These are phyloP conservation scores for Hemiscyllium ocellatum DNA, from an alignment of 2,113 vertebrate species.

Conservation along the genomic window DNA sequence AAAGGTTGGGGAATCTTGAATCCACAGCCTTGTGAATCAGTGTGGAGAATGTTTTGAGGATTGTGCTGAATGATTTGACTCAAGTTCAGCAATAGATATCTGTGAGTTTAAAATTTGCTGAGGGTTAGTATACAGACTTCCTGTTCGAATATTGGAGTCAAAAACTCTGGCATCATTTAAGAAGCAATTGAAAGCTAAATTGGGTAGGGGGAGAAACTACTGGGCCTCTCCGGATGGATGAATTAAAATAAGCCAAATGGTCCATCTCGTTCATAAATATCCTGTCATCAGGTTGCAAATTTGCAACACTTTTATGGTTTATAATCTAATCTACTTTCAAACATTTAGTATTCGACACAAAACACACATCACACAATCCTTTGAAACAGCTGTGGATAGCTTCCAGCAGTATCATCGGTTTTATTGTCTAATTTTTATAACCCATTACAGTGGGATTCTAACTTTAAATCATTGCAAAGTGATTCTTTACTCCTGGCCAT, in stretches of 20 bases:
- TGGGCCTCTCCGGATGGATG: background rate
- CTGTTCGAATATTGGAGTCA: background rate
- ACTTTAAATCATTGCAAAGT: constrained; percentile 38
- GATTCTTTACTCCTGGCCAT: background rate
- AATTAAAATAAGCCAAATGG: background rate
- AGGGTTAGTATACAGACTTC: background rate
- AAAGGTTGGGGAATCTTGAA: background rate
- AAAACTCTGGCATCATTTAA: background rate
- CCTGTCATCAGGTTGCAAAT: background rate
- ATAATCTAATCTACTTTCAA: constrained; percentile 14
- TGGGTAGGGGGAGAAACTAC: background rate
- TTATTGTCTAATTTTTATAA: constrained; percentile 35
- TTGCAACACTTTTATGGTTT: background rate
- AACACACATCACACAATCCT: constrained; percentile 1
- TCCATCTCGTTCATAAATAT: background rate
- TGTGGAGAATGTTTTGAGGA: background rate
- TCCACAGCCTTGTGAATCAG: background rate
- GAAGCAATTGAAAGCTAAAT: background rate
- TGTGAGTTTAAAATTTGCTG: background rate
- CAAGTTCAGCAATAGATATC: background rate
- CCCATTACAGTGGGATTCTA: constrained; percentile 4
- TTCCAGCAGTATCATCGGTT: background rate
- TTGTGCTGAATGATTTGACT: background rate
- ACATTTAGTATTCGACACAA: constrained; percentile 27
- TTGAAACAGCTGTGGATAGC: constrained; percentile 28